phyloP scores from a whole-genome alignment of 2,888 invertebrate genomes.

The Folsomia manolachei region DNA sequence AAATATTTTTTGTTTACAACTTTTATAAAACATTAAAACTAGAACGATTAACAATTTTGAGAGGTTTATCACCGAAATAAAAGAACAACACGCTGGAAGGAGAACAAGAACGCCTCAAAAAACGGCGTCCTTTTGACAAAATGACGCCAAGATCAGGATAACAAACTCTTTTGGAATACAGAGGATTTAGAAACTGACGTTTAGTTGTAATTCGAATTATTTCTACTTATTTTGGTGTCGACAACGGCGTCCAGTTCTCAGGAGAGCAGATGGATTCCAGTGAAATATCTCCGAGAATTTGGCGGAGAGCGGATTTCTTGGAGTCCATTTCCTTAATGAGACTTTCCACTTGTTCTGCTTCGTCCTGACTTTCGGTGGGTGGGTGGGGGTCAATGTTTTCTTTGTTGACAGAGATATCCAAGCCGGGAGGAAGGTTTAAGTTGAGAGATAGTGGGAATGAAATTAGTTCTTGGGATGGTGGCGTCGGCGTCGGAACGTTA shows the following conservation, averaged over 20 bases:
- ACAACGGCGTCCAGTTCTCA: not conserved
- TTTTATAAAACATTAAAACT: too few relatives aligned
- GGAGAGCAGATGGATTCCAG: not conserved
- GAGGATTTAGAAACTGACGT: too few relatives aligned
- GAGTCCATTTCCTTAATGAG: not conserved
- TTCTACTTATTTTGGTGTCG: not conserved
- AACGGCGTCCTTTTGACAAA: too few relatives aligned
- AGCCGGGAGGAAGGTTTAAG: not conserved
- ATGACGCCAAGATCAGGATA: too few relatives aligned
- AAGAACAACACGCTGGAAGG: too few relatives aligned
- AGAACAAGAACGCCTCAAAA: too few relatives aligned
- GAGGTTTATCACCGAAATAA: too few relatives aligned
- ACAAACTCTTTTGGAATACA: too few relatives aligned
- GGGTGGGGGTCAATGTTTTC: not conserved
- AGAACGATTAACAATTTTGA: too few relatives aligned
- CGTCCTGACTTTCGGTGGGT: not conserved
- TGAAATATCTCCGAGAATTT: not conserved
- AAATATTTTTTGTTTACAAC: too few relatives aligned
- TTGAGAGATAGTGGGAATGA: not conserved
- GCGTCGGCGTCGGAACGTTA: not conserved
- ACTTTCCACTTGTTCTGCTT: not conserved
- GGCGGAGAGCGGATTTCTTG: not conserved
- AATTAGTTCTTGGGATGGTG: not conserved
- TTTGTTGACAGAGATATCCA: too few relatives aligned
- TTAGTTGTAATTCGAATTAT: too few relatives aligned